These are phyloP conservation scores for Helarctos malayanus DNA, from an alignment of 2,797 vertebrate species.

Conservation along the genomic window DNA sequence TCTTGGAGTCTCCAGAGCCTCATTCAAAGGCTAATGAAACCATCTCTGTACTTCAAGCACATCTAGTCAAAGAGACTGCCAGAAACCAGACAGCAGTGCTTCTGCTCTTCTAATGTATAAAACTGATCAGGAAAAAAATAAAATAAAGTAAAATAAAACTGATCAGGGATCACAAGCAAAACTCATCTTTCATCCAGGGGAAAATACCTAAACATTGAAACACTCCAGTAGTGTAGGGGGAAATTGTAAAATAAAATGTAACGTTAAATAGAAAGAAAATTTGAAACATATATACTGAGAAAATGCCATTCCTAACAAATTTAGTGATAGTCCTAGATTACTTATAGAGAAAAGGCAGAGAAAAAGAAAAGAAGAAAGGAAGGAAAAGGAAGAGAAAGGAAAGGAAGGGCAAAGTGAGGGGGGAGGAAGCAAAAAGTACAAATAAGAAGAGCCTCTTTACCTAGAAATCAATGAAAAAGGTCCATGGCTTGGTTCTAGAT, in stretches of 20 bases:
- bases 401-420: neutral
- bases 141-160: constrained; percentile 85
- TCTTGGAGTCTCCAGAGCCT: constrained; percentile 95
- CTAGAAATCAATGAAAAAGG: neutral
- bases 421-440: neutral
- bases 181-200: constrained; percentile 94
- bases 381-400: neutral
- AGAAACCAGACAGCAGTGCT: constrained; percentile 94
- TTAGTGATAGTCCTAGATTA: constrained; percentile 93
- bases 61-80: constrained; percentile 96
- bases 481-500: neutral
- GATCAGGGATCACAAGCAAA: constrained; percentile 89
- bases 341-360: constrained; percentile 85
- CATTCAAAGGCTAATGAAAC: constrained; percentile 94
- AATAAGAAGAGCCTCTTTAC: neutral
- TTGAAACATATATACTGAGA: constrained; percentile 90
- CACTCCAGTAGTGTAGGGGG: constrained; percentile 93
- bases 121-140: constrained; percentile 87
- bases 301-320: constrained; percentile 93
- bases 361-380: neutral
- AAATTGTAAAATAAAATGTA: constrained; percentile 96
- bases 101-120: constrained; percentile 94
- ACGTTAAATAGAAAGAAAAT: constrained; percentile 94
- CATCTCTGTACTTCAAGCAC: constrained; percentile 95
- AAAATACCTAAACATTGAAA: constrained; percentile 93